These are phyloP conservation scores for Glaucopsyche alexis DNA, from an alignment of 2,888 invertebrate genomes.

Conservation along the genomic window DNA sequence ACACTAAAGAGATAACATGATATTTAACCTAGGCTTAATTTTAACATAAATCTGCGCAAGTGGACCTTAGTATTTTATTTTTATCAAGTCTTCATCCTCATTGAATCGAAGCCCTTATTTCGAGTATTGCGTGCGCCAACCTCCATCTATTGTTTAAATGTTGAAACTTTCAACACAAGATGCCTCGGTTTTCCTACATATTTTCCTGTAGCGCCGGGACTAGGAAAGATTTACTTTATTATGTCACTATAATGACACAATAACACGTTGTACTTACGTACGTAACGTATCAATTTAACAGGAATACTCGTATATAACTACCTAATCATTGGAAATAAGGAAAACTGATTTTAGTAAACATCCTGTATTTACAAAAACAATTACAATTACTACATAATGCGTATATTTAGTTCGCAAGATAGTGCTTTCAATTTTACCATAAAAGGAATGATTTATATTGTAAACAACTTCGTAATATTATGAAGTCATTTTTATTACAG, in stretches of 20 bases:
- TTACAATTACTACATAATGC: background rate
- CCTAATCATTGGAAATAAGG: background rate
- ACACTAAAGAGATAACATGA: too few relatives aligned
- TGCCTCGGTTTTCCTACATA: background rate
- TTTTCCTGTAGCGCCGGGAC: background rate
- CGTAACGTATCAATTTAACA: background rate
- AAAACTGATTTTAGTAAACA: constrained; percentile 1
- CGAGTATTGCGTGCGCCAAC: background rate
- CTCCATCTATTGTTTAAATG: background rate
- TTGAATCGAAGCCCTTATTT: background rate
- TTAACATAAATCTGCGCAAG: too few relatives aligned
- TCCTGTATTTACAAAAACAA: background rate
- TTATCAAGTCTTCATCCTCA: too few relatives aligned
- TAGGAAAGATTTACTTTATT: background rate
- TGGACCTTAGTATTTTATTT: too few relatives aligned
- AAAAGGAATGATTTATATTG: background rate
- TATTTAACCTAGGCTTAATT: too few relatives aligned
- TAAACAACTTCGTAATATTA: too few relatives aligned
- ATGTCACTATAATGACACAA: background rate
- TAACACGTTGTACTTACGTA: background rate
- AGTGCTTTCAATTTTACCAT: background rate
- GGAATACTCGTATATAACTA: background rate
- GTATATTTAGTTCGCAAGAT: background rate
- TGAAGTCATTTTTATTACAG: too few relatives aligned
- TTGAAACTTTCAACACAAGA: background rate